Evolutionary conservation across 2,113 vertebrate genomes (phyloP), one percentile per base, ranked within the genome.

Genomic region (Pygoscelis antarcticus): DNA sequence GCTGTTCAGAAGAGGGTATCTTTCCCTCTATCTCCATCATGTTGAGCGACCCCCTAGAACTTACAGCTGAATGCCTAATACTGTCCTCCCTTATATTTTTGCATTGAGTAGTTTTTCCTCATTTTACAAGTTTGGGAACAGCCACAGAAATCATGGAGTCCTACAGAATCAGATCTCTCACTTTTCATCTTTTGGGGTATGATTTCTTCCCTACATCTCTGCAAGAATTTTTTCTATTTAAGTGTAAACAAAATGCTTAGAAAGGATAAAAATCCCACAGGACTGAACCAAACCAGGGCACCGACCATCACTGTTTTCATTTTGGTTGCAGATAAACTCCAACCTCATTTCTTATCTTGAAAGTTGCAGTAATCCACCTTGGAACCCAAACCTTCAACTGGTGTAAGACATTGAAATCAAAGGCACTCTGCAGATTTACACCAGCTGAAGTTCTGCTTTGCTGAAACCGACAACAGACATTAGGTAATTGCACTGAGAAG

Each of bases 401-500:
- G 72, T 55, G 76, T 62, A 81, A 74, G 57, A 57, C 68, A 32
- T 2, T 60, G 46, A 70, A 88, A 95, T 86, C 79, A 90, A 95
- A 93, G 90, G 85, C 85, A 10, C 54, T 77, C 46, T 30, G 58
- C 10, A 15, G 68, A 80, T 89, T 83, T 92, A 55, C 86, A 80
- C 49, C 82, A 57, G 32, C 62, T 80, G 23, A 74, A 71, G 69
- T 36, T 26, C 40, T 70, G 74, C 62, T 68, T 34, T 89, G 64
- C 93, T 61, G 86, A 72, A 90, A 44, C 75, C 58, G 83, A 68
- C 58, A 36, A 18, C 94, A 95, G 89, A 82, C 86, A 61, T 60
- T 57, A 90, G 83, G 86, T 91, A 95, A 97, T 82, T 96, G 89
- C 95, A 87, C 2, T 16, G 86, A 95, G 91, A 90, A 84, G 64